These are phyloP conservation scores for Meliscaeva auricollis DNA, from an alignment of 2,888 invertebrate species.

Conservation along the genomic window DNA sequence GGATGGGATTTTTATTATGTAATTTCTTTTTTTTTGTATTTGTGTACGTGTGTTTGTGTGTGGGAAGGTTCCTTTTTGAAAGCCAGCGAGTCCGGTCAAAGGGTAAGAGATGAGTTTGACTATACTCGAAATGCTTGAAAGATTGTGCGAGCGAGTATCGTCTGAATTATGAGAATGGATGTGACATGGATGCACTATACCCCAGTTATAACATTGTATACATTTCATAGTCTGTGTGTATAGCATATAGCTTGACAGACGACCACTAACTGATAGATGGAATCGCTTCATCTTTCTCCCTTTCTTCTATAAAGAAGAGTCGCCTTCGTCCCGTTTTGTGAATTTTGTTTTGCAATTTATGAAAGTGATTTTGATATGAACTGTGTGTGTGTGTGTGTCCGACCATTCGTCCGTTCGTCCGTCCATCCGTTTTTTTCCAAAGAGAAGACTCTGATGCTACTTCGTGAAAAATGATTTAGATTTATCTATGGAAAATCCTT, in stretches of 20 bases:
- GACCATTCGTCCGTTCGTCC: neutral
- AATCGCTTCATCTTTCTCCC: slow-evolving; percentile 34
- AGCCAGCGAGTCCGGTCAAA: neutral
- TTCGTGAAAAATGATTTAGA: slow-evolving; percentile 27
- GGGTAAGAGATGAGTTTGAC: slow-evolving; percentile 33
- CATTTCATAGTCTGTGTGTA: slow-evolving; percentile 24
- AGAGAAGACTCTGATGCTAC: neutral
- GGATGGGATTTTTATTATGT: slow-evolving; percentile 44
- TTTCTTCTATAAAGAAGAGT: neutral
- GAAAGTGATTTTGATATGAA: slow-evolving; percentile 49
- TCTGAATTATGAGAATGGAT: slow-evolving; percentile 70
- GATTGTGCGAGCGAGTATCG: slow-evolving; percentile 43
- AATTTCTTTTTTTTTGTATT: neutral
- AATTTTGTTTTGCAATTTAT: slow-evolving; percentile 41
- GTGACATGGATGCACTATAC: slow-evolving; percentile 63
- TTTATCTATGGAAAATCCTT: slow-evolving; percentile 30
- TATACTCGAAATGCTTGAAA: slow-evolving; percentile 28
- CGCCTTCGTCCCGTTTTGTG: slow-evolving; percentile 2
- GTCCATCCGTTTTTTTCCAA: neutral
- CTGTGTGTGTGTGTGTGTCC: neutral
- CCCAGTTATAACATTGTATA: neutral
- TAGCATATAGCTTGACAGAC: slow-evolving; percentile 14
- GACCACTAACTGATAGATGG: slow-evolving; percentile 68
- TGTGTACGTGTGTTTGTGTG: neutral
- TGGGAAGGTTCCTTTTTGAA: neutral